Evolutionary conservation across 2,113 vertebrate genomes (phyloP).

Genomic region (Lepisosteus oculatus): DNA sequence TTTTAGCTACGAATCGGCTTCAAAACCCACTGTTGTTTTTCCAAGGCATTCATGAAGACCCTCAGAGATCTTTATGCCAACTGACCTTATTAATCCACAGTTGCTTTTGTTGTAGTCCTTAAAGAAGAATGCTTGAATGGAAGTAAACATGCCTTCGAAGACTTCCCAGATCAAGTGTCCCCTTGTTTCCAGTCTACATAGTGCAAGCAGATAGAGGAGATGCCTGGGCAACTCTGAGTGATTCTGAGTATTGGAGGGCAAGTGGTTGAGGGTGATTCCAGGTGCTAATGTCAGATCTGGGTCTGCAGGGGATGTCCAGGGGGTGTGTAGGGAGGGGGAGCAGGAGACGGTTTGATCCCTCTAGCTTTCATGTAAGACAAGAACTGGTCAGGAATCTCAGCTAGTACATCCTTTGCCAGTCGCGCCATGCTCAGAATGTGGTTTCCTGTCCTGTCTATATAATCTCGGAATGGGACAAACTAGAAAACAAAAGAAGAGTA

Average conservation of each 20-base stretch:
- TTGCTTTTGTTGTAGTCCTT: conserved; percentile 53
- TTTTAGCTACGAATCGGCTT: not conserved
- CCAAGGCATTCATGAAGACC: conserved; percentile 52
- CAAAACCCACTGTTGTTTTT: conserved; percentile 43
- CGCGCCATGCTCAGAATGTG: conserved; percentile 94
- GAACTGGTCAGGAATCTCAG: conserved; percentile 95
- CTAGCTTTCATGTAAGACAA: conserved; percentile 95
- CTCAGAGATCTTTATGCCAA: conserved; percentile 60
- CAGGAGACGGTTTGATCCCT: conserved; percentile 90
- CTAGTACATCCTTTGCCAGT: conserved; percentile 92
- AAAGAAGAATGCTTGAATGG: conserved; percentile 70
- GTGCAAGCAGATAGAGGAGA: conserved; percentile 34
- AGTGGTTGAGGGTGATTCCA: not conserved
- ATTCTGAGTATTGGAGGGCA: conserved; percentile 29
- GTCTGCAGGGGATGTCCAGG: conserved; percentile 80
- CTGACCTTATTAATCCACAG: conserved; percentile 59
- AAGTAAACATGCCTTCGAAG: conserved; percentile 68
- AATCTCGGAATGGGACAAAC: conserved; percentile 97
- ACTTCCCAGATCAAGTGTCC: conserved; percentile 41
- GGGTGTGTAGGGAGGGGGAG: conserved; percentile 90
- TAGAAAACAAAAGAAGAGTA: conserved; percentile 42
- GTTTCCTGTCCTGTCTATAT: conserved; percentile 92
- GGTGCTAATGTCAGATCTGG: conserved; percentile 75
- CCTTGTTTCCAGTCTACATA: conserved; percentile 34
- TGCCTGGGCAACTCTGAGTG: conserved; percentile 38